These are phyloP conservation scores for Chromoteleia sp. DNA, from an alignment of 2,888 invertebrate species.

Conservation along the genomic window DNA sequence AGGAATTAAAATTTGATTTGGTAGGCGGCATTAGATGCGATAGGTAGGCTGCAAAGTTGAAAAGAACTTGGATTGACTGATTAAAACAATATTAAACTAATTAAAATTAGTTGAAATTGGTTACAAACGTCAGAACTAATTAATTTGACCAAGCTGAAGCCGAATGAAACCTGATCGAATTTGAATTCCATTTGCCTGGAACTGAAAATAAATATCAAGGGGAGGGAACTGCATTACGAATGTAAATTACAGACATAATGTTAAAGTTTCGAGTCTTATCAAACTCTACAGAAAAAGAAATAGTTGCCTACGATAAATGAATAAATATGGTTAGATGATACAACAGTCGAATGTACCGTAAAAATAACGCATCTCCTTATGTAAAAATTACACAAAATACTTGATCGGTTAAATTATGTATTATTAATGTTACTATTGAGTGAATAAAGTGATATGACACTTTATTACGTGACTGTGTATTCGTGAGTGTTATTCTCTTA, in stretches of 20 bases:
- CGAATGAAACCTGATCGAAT: background rate
- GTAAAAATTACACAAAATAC: conserved; percentile 82
- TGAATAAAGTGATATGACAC: conserved; percentile 84
- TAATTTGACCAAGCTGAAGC: too few species aligned
- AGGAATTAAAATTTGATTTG: conserved; percentile 26
- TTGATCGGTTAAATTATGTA: conserved; percentile 84
- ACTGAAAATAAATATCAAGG: conserved; percentile 19
- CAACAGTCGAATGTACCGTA: conserved; percentile 82
- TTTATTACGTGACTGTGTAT: conserved; percentile 79
- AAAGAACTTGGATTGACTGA: background rate
- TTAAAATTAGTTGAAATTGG: background rate
- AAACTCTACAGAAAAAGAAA: conserved; percentile 80
- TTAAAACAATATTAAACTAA: background rate
- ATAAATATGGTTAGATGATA: conserved; percentile 74
- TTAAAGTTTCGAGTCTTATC: conserved; percentile 82
- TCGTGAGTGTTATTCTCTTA: conserved; percentile 71
- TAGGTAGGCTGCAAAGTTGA: background rate
- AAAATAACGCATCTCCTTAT: conserved; percentile 82
- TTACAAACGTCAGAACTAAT: background rate
- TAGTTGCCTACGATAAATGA: conserved; percentile 83
- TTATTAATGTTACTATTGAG: conserved; percentile 84
- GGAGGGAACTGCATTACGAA: conserved; percentile 74
- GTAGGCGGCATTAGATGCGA: background rate
- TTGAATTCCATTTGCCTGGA: conserved; percentile 27
- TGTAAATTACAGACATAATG: conserved; percentile 81